These are phyloP conservation scores for Tricholaema leucomelas DNA, from an alignment of 2,113 vertebrate species.

Conservation along the genomic window DNA sequence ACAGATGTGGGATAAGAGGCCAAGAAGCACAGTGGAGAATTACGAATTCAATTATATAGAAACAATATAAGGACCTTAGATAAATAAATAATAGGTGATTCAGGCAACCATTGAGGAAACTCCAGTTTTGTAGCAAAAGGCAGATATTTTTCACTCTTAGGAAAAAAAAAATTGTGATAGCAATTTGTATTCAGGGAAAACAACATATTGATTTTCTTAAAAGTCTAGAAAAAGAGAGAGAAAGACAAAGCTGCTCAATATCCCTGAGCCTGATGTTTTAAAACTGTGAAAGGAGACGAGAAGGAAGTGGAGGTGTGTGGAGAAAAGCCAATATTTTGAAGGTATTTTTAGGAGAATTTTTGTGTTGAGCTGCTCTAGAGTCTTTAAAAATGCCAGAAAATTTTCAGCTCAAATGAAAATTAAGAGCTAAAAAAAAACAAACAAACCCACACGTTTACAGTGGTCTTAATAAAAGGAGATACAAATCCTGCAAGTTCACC, in stretches of 20 bases:
- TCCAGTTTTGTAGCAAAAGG: not conserved
- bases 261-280: not conserved
- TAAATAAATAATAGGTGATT: not conserved
- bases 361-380: accelerated
- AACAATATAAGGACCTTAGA: not conserved
- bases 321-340: not conserved
- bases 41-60: not conserved
- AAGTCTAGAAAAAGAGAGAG: not conserved
- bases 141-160: not conserved
- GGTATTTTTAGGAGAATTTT: not conserved
- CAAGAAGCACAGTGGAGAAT: not conserved
- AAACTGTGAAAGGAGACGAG: not conserved
- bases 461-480: not conserved
- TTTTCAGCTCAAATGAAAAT: not conserved
- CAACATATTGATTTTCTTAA: not conserved
- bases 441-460: not conserved
- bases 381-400: not conserved
- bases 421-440: not conserved
- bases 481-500: not conserved
- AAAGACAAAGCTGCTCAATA: not conserved
- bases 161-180: not conserved
- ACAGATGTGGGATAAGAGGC: too few species aligned
- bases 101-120: not conserved
- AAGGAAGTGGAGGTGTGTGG: not conserved
- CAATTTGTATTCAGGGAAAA: not conserved